phyloP scores from a whole-genome alignment of 1,140 invertebrate species.

The Camponotus vicinus region DNA sequence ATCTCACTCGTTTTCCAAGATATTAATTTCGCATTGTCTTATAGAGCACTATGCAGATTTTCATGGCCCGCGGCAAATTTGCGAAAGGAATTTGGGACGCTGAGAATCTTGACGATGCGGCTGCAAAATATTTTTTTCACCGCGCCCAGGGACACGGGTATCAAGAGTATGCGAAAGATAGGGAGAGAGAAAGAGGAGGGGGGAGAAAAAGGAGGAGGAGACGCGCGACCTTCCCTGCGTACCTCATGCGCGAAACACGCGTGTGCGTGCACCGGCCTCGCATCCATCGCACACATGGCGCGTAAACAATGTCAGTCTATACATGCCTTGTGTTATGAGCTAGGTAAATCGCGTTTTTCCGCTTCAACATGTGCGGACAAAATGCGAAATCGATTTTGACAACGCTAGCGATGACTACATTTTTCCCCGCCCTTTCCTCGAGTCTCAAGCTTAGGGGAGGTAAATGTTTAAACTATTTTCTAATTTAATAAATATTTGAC shows the following conservation, averaged over 20 bases:
- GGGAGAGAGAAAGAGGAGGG: background rate
- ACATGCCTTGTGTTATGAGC: slow-evolving; percentile 11
- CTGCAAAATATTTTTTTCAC: slow-evolving; percentile 22
- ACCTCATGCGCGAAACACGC: slow-evolving; percentile 30
- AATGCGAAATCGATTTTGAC: slow-evolving; percentile 50
- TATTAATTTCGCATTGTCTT: slow-evolving; percentile 16
- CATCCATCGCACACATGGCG: slow-evolving; percentile 5
- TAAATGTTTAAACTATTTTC: background rate
- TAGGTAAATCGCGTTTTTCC: slow-evolving; percentile 47
- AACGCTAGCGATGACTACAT: background rate
- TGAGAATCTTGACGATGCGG: background rate
- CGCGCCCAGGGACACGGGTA: slow-evolving; percentile 8
- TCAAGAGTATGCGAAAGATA: background rate
- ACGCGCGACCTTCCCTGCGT: slow-evolving; percentile 43
- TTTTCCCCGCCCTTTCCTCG: background rate
- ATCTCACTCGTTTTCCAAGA: background rate
- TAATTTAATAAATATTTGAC: background rate
- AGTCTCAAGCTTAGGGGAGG: too few relatives aligned
- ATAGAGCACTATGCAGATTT: slow-evolving; percentile 14
- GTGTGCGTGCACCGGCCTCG: slow-evolving; percentile 12
- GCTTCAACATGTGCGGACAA: slow-evolving; percentile 13
- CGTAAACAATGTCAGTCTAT: slow-evolving; percentile 37
- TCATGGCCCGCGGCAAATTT: background rate
- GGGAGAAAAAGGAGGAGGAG: background rate
- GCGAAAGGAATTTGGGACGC: slow-evolving; percentile 13